A percentile compares a stretch with the other conserved stretches of the same genome.
Evolutionary conservation across 2,113 vertebrate genomes (phyloP).

Genomic region (Lepisosteus osseus): DNA sequence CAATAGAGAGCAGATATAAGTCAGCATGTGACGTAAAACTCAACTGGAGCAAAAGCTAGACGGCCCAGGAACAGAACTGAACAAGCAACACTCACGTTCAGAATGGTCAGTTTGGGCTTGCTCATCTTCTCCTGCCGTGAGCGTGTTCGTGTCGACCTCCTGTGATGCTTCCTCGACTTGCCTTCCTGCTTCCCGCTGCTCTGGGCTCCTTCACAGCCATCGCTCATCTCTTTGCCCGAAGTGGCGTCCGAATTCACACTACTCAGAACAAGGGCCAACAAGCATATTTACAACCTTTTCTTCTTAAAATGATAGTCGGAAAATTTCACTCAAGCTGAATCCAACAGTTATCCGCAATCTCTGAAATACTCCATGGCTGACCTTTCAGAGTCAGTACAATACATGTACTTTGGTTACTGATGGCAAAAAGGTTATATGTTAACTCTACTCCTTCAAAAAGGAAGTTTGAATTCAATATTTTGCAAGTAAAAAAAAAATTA

Average conservation of each 20-base stretch:
- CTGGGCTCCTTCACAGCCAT: conserved; percentile 79
- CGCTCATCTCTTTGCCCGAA: conserved; percentile 89
- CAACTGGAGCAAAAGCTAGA: too few relatives aligned
- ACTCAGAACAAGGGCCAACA: conserved; percentile 1
- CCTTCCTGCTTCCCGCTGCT: conserved; percentile 80
- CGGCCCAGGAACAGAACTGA: not conserved
- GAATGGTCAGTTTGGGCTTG: conserved; percentile 91
- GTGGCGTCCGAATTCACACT: conserved; percentile 79
- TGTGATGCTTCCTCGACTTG: conserved; percentile 84
- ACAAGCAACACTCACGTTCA: conserved; percentile 70
- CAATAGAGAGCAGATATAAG: too few relatives aligned
- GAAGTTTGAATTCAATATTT: too few relatives aligned
- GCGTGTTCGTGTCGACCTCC: conserved; percentile 83
- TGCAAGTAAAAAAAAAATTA: too few relatives aligned
- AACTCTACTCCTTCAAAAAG: not conserved
- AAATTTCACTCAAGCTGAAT: too few relatives aligned
- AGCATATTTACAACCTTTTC: too few relatives aligned
- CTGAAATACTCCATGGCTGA: too few relatives aligned
- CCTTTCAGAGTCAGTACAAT: too few relatives aligned
- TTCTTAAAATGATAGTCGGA: too few relatives aligned
- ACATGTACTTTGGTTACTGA: not conserved
- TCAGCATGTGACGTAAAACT: not conserved
- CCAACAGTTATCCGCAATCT: too few relatives aligned
- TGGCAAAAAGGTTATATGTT: conserved; percentile 5
- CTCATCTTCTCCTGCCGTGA: conserved; percentile 88